phyloP scores from a whole-genome alignment of 2,113 vertebrate genomes.

The Oxyruncus cristatus region DNA sequence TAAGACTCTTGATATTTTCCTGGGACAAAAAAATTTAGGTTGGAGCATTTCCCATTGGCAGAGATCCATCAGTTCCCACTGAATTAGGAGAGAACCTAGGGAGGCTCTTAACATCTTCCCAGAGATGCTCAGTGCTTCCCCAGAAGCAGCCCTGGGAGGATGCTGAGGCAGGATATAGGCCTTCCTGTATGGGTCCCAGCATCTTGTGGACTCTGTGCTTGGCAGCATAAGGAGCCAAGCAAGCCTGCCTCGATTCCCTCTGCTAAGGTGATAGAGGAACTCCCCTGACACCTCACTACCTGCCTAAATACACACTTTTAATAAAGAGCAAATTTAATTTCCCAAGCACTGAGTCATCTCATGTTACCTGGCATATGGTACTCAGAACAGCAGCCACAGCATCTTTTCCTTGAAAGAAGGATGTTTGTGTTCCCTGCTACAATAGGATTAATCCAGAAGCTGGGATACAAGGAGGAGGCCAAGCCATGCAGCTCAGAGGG shows the following conservation, averaged over 20 bases:
- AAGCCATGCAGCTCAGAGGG: accelerated
- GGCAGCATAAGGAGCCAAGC: neutral
- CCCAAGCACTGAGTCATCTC: neutral
- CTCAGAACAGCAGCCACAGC: slow-evolving; percentile 16
- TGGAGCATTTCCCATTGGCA: neutral
- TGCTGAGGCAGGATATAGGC: neutral
- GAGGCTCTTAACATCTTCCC: neutral
- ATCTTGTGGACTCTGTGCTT: neutral
- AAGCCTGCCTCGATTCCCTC: neutral
- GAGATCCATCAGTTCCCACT: neutral
- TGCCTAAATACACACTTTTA: neutral
- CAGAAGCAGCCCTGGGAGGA: neutral
- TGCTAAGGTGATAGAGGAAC: neutral
- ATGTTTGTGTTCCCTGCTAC: neutral
- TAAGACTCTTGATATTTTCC: neutral
- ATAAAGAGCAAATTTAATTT: neutral
- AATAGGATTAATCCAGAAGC: too few species aligned
- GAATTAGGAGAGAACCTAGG: neutral
- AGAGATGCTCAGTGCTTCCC: neutral
- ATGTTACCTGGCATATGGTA: neutral
- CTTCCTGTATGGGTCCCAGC: neutral
- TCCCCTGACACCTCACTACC: neutral
- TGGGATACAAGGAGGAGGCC: neutral
- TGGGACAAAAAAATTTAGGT: neutral
- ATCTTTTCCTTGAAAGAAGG: neutral